phyloP scores from a whole-genome alignment of 2,888 invertebrate species.

The Plutella xylostella region DNA sequence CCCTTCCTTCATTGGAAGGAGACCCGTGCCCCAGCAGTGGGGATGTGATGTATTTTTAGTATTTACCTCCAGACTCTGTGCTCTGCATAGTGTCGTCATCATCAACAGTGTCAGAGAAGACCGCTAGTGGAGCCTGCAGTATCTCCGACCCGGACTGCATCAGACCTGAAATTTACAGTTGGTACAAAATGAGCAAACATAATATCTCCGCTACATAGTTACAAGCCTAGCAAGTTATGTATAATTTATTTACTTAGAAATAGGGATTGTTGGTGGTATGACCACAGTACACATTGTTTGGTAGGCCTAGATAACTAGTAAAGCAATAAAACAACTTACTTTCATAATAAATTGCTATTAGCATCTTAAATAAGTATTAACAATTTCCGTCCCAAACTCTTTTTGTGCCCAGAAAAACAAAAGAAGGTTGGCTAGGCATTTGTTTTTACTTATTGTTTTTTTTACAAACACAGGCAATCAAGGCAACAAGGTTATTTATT shows the following conservation, averaged over 20 bases:
- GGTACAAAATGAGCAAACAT: no score
- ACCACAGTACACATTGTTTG: neutral
- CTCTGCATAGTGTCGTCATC: constrained; percentile 60
- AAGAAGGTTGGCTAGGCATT: no score
- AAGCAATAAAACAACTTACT: neutral
- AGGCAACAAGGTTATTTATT: neutral
- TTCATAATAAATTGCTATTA: neutral
- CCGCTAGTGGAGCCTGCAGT: constrained; percentile 42
- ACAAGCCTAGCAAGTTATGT: neutral
- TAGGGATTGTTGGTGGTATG: neutral
- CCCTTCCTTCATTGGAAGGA: no score
- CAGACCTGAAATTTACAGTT: constrained; percentile 35
- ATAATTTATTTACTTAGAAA: neutral
- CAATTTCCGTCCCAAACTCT: neutral
- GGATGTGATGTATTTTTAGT: no score
- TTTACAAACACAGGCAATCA: neutral
- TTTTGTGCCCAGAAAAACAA: no score
- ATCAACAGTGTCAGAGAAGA: constrained; percentile 43
- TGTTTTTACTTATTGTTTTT: no score
- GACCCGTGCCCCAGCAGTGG: no score
- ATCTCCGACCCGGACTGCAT: constrained; percentile 47
- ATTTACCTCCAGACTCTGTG: constrained; percentile 47
- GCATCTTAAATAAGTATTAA: neutral
- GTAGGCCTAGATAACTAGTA: neutral
- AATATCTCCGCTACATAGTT: no score